These are phyloP conservation scores for Lithophane socia DNA, from an alignment of 2,888 invertebrate genomes.

Conservation along the genomic window DNA sequence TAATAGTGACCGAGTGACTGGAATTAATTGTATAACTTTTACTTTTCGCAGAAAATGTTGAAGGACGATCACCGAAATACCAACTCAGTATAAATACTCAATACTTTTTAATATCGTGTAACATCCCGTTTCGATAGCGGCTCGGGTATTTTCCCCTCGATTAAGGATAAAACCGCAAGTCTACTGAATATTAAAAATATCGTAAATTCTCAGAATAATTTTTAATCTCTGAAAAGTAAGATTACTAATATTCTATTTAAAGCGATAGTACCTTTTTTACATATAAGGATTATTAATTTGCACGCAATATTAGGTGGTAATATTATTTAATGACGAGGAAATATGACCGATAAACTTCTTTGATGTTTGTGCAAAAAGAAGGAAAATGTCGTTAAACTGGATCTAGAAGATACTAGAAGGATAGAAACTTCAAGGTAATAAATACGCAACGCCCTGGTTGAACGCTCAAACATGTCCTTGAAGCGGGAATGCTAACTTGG, in stretches of 20 bases:
- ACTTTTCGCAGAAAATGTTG: constrained; percentile 27
- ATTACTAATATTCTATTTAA: constrained; percentile 16
- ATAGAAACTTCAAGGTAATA: constrained; percentile 3
- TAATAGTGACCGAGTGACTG: background rate
- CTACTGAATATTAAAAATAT: constrained; percentile 17
- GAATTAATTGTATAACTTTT: constrained; percentile 22
- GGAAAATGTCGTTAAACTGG: background rate
- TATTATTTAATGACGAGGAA: constrained; percentile 10
- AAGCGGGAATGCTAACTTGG: constrained; percentile 22
- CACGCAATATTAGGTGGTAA: background rate
- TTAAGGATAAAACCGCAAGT: constrained; percentile 47
- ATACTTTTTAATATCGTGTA: constrained; percentile 14
- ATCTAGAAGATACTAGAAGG: constrained; percentile 10
- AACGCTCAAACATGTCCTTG: constrained; percentile 24
- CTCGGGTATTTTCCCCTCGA: constrained; percentile 19
- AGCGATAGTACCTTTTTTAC: background rate
- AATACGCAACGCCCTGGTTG: constrained; percentile 7
- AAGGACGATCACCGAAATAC: constrained; percentile 25
- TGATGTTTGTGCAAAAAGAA: background rate
- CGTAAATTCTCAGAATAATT: constrained; percentile 29
- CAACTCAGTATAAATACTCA: background rate
- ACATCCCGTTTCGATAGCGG: constrained; percentile 36
- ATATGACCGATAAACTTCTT: background rate
- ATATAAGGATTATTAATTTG: background rate
- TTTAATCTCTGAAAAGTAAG: constrained; percentile 5